Evolutionary conservation across 2,113 vertebrate genomes (phyloP), one percentile per base, ranked within the genome.

Genomic region (Charadrius vociferus): DNA sequence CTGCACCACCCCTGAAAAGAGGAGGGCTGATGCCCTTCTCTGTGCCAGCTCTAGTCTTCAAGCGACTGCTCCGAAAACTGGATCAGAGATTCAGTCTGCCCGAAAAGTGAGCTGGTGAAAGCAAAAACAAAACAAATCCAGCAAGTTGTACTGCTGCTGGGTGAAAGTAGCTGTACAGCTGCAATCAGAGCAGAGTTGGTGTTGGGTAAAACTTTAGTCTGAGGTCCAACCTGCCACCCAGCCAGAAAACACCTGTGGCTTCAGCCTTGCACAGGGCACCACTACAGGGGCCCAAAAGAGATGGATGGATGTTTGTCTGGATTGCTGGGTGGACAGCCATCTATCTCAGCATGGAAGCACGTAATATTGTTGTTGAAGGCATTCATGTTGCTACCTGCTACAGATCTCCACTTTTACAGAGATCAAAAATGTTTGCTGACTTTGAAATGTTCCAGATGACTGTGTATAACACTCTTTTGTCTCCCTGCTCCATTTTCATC

Each of bases 121-220:
- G 27, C 34, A 74, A 86, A 71, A 36, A 24, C 27, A 27, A 62
- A 89, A 27, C 24, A 41, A 70, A 81, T 15, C n/a, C 68, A 87
- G n/a, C 11, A 78, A 4, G 4, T 41, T 78, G 22, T 32, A 20
- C 49, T 34, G 36, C 0, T 0, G 7, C 13, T 71, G 73, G 11
- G 5, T 74, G 37, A 55, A 78, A 71, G 65, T 6, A 77, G 23
- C 43, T 43, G 19, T 13, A 21, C 4, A 4, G 32, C 12, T 53
- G 52, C 52, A 63, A 6, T 43, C 0, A 0, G 4, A 52, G 23
- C 39, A 56, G 52, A 55, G 47, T 1, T 20, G 6, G 8, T 29
- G 10, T 27, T 73, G 53, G n/a, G 24, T 47, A 53, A 65, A 86
- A 73, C 0, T 0, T 10, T 39, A n/a, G 14, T 59, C 43, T 49